Evolutionary conservation across 2,113 vertebrate genomes (phyloP), one percentile per base, ranked within the genome.

Genomic region (Phrynocephalus versicolor): DNA sequence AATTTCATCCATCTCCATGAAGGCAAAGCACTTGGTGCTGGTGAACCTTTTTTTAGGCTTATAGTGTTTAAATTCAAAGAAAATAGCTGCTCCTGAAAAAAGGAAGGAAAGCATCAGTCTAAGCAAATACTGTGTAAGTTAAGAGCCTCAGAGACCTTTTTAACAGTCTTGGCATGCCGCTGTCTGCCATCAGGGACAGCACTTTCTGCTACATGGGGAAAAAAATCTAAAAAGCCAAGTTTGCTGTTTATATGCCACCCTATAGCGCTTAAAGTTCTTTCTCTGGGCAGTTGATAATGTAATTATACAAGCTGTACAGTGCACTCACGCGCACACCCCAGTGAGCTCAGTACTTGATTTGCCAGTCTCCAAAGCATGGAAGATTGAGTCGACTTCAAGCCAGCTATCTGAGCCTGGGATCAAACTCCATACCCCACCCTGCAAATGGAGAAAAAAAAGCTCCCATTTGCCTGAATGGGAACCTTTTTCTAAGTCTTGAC

Each of bases 51-150:
- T 99, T 92, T 99, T 99, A 85, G 99, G 98, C 95, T 99, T 99
- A 97, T 99, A 99, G 97, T 99, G 98, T 95, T 99, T 99, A 96
- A 99, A 99, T 96, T 99, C 98, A 96, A 99, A 99, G 97, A 99
- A 99, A 95, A 99, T 98, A 92, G 98, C 98, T 94, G 98, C 97
- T 90, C 99, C 99, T 99, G 84, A 10, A 91, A 83, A n/a, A 23
- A 87, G 74, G 86, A 84, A 6, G 18, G 73, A 62, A 39, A 55
- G 18, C 35, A 71, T 75, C 14, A 79, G 41, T 62, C 62, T 78
- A 45, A 65, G 10, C 37, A 79, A n/a, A 79, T 15, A 73, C 25
- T 33, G 7, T 39, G 35, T 25, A 78, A 57, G 33, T 69, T 35
- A 77, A n/a, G 45, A 67, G 51, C 25, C n/a, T 10, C 74, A 78